Evolutionary conservation across 2,888 invertebrate species (phyloP).

Genomic region (Acleris laterana): DNA sequence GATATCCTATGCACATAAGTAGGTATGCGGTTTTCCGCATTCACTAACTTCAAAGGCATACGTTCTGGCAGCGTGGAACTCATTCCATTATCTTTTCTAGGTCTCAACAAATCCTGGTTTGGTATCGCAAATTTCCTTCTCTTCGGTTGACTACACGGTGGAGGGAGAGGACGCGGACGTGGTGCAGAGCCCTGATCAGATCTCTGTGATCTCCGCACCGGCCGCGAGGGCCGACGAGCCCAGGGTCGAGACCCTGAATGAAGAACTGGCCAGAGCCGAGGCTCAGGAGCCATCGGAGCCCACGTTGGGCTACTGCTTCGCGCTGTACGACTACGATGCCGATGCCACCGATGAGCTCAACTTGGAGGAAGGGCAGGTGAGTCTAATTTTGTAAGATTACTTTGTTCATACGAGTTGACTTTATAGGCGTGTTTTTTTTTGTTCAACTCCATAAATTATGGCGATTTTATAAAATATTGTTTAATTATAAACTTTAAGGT

Average conservation of each 20-base stretch:
- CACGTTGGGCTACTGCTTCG: conserved; percentile 88
- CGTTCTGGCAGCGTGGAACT: not conserved
- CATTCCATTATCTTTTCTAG: conserved; percentile 46
- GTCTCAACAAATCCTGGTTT: conserved; percentile 84
- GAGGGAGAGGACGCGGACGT: conserved; percentile 91
- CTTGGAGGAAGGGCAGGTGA: conserved; percentile 94
- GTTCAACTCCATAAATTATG: no score
- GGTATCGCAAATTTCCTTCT: conserved; percentile 94
- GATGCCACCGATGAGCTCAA: conserved; percentile 95
- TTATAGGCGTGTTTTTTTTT: no score
- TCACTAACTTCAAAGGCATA: no score
- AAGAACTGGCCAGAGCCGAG: conserved; percentile 42
- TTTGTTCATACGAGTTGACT: no score
- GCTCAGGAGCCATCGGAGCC: conserved; percentile 47
- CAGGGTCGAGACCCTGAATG: conserved; percentile 46
- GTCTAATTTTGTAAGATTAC: conserved; percentile 9
- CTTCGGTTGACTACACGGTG: conserved; percentile 96
- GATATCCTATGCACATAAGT: no score
- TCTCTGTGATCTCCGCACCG: conserved; percentile 87
- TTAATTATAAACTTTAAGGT: no score
- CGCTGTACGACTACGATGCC: conserved; percentile 97
- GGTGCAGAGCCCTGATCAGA: conserved; percentile 89
- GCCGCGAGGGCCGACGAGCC: conserved; percentile 71
- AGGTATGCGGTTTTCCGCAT: no score
- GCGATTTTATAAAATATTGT: no score